These are phyloP conservation scores for Tenthredo livida DNA, from an alignment of 2,888 invertebrate genomes.

Conservation along the genomic window DNA sequence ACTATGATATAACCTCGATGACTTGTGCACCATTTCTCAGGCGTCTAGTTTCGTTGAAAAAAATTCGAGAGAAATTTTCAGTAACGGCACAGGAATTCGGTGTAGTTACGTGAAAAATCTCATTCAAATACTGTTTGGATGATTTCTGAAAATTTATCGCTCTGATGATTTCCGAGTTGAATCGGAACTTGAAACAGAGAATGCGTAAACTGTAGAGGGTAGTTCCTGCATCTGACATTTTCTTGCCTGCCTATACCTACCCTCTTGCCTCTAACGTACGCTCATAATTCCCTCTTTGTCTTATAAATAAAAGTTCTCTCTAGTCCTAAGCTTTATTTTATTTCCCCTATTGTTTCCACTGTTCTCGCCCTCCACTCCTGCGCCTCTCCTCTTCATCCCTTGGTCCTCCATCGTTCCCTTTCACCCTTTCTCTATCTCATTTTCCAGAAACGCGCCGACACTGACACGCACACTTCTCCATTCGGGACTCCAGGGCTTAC, in stretches of 20 bases:
- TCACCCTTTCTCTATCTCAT: constrained; percentile 66
- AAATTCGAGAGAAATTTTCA: background rate
- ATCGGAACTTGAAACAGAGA: background rate
- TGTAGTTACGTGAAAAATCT: background rate
- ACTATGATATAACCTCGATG: background rate
- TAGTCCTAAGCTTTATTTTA: constrained; percentile 73
- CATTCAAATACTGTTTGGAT: background rate
- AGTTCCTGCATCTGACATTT: constrained; percentile 38
- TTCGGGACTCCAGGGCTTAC: constrained; percentile 35
- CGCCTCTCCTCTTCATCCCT: constrained; percentile 31
- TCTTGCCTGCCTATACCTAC: constrained; percentile 14
- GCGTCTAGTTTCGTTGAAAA: background rate
- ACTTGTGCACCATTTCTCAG: background rate
- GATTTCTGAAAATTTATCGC: background rate
- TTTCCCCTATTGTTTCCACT: constrained; percentile 75
- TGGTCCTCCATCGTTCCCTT: constrained; percentile 18
- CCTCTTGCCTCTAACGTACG: constrained; percentile 31
- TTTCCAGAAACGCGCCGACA: constrained; percentile 67
- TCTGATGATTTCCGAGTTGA: background rate
- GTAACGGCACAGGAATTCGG: background rate
- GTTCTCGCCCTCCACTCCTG: constrained; percentile 63
- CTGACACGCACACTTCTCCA: constrained; percentile 56
- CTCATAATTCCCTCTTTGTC: constrained; percentile 50
- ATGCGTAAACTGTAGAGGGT: background rate
- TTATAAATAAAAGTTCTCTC: constrained; percentile 50